phyloP scores from a whole-genome alignment of 2,888 invertebrate genomes.

The Rhingia rostrata region DNA sequence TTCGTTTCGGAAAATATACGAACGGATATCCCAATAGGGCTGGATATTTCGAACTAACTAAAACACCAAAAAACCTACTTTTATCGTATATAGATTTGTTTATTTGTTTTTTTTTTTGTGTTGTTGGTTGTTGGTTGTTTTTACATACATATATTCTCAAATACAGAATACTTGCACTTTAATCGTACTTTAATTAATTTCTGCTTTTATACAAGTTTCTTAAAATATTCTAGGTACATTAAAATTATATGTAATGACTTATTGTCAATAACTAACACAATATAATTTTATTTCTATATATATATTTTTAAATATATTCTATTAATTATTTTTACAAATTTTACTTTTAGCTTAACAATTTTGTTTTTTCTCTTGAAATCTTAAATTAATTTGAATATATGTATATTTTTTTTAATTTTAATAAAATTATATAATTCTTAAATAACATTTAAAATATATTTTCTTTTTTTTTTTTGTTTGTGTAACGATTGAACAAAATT shows the following conservation, averaged over 20 bases:
- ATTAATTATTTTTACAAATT: slow-evolving; percentile 57
- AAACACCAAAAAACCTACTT: slow-evolving; percentile 24
- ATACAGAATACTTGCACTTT: slow-evolving; percentile 63
- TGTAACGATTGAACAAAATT: slow-evolving; percentile 43
- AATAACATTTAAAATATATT: slow-evolving; percentile 56
- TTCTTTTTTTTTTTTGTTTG: slow-evolving; percentile 1
- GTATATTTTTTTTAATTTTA: background rate
- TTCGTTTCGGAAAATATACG: no score
- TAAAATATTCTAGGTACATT: slow-evolving; percentile 72
- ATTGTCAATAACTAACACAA: slow-evolving; percentile 74
- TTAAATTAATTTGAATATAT: slow-evolving; percentile 10
- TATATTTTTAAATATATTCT: slow-evolving; percentile 3
- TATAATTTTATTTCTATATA: slow-evolving; percentile 55
- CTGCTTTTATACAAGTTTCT: slow-evolving; percentile 56
- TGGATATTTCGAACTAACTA: no score
- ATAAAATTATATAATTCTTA: slow-evolving; percentile 38
- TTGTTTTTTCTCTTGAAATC: slow-evolving; percentile 36
- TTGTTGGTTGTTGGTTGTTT: no score
- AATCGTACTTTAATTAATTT: slow-evolving; percentile 53
- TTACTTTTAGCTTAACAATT: slow-evolving; percentile 58
- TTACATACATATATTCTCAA: slow-evolving; percentile 43
- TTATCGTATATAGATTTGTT: slow-evolving; percentile 54
- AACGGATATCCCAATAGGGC: no score
- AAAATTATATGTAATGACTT: slow-evolving; percentile 71
- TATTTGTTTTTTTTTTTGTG: slow-evolving; percentile 47